Base-by-base conservation (phyloP, 2,888 invertebrate genomes). In the Drosophila multiciliata region DNA sequence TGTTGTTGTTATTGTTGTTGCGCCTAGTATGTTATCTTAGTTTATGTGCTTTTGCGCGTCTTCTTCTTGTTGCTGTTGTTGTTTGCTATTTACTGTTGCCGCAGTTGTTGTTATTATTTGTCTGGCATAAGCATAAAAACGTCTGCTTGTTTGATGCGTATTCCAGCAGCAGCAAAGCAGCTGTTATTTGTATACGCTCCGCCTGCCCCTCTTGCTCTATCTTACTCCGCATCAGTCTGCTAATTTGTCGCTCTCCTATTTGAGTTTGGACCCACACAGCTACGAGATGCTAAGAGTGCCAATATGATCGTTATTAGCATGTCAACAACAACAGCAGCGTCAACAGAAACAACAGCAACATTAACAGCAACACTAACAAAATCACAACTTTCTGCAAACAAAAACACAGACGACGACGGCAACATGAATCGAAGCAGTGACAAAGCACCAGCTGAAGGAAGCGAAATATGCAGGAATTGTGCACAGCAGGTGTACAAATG, bases 281-380 rank as follows among this genome's bases (percentile, higher is more conserved):
- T 83, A 87, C 83, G 68, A 73, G 76, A 53, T 72, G 73, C 68
- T 73, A 70, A 68, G 73, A 73, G 82, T 79, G 83, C 83, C 86
- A 83, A 83, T 77, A 86, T 73, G 83, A 88, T 80, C 72, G 81
- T 89, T 89, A 89, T 84, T 84, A 84, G 84, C 84, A 86, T 89
- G 88, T 85, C 86, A 83, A 83, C 77, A 84, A 54, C 73, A 70
- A 58, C 64, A 75, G 48, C 66, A 76, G 53, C 63, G 53, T 20
- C 36, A 63, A 48, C 66, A 67, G 32, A 33, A 83, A 87, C 78
- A 83, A 53, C 71, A 67, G 42, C 58, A 78, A 50, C 61, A 73
- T 38, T 17, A 38, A 38, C 38, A 17, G 45, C 61, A 55, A 32
- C 40, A 62, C 20, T 45, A 50, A 26, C 45, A 83, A 89, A 85